These are phyloP conservation scores for Acanthoscelides obtectus DNA, from an alignment of 2,888 invertebrate species.

Conservation along the genomic window DNA sequence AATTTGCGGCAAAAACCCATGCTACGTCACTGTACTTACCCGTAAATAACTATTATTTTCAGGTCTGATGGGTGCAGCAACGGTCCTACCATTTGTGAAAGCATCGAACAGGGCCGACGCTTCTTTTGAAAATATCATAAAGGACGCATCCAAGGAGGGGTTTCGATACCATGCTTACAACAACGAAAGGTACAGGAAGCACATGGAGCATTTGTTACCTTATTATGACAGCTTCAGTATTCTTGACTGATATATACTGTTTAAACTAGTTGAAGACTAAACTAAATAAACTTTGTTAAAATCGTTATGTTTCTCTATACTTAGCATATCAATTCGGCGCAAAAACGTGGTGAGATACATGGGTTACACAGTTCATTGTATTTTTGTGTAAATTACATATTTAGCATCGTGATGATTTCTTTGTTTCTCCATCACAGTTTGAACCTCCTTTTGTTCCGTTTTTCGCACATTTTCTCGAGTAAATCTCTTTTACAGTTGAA, in stretches of 20 bases:
- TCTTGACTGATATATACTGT: constrained; percentile 21
- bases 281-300: background rate
- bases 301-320: background rate
- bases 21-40: too few relatives aligned
- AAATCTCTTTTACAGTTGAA: too few relatives aligned
- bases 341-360: too few relatives aligned
- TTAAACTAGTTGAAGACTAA: background rate
- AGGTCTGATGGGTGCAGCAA: constrained; percentile 38
- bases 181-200: constrained; percentile 34
- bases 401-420: too few relatives aligned
- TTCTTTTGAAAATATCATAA: constrained; percentile 36
- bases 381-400: too few relatives aligned
- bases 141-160: constrained; percentile 30
- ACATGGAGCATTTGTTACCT: constrained; percentile 35
- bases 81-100: constrained; percentile 38
- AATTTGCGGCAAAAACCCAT: too few relatives aligned
- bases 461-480: too few relatives aligned
- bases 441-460: too few relatives aligned
- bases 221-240: constrained; percentile 38
- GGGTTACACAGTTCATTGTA: too few relatives aligned
- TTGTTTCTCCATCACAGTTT: too few relatives aligned
- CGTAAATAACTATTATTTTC: constrained; percentile 7
- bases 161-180: constrained; percentile 39
- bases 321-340: too few relatives aligned
- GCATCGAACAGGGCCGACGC: constrained; percentile 35